phyloP scores from a whole-genome alignment of 2,888 invertebrate genomes.

The Apoderus coryli region DNA sequence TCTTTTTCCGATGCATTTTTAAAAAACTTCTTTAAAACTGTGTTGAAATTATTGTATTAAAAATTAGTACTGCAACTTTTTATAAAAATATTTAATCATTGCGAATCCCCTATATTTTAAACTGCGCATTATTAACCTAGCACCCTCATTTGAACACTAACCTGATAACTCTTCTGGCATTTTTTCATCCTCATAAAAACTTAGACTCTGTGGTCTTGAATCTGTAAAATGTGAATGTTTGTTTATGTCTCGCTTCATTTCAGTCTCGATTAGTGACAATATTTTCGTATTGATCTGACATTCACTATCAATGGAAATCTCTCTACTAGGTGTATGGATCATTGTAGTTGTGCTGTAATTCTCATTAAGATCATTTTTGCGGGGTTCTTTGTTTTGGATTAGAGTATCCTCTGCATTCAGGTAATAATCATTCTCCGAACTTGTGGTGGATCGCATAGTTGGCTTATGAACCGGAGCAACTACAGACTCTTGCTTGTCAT shows the following conservation, averaged over 20 bases:
- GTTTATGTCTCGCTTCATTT: constrained; percentile 30
- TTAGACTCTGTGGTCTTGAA: constrained; percentile 33
- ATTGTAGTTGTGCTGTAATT: constrained; percentile 18
- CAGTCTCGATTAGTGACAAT: constrained; percentile 30
- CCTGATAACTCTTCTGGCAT: constrained; percentile 32
- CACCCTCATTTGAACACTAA: no score
- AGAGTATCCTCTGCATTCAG: constrained; percentile 19
- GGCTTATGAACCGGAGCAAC: constrained; percentile 32
- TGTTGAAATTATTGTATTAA: no score
- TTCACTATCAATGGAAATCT: constrained; percentile 38
- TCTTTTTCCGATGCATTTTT: no score
- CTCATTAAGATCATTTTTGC: constrained; percentile 22
- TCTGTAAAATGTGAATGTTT: constrained; percentile 33
- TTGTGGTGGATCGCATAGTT: constrained; percentile 25
- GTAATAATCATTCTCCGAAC: constrained; percentile 23
- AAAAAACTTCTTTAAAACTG: no score
- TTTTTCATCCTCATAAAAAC: constrained; percentile 34
- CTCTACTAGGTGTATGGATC: constrained; percentile 29
- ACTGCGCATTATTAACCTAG: no score
- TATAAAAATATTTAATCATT: no score
- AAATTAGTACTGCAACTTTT: no score
- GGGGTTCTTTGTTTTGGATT: constrained; percentile 12
- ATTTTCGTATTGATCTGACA: constrained; percentile 40
- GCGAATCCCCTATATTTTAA: no score
- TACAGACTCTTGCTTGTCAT: constrained; percentile 30